These are phyloP conservation scores for Yponomeuta cagnagella DNA, from an alignment of 2,888 invertebrate species.

Conservation along the genomic window DNA sequence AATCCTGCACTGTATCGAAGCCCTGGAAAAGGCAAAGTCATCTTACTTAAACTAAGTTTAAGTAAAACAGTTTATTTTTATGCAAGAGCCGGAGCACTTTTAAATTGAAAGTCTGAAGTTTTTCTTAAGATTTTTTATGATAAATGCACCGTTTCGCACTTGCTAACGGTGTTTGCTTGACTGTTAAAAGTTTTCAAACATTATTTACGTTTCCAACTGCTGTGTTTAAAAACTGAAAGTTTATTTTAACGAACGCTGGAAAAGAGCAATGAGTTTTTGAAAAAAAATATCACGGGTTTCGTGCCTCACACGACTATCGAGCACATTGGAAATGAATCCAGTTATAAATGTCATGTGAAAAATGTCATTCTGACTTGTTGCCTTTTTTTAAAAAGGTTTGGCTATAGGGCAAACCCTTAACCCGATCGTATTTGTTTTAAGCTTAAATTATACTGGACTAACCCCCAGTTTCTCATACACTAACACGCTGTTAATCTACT, in stretches of 20 bases:
- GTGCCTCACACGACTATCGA: too few species aligned
- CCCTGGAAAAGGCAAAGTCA: constrained; percentile 28
- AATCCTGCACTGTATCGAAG: neutral
- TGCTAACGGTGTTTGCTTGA: constrained; percentile 14
- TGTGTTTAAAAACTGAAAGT: neutral
- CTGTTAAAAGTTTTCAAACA: constrained; percentile 5
- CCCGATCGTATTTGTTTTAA: too few species aligned
- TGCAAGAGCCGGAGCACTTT: constrained; percentile 22
- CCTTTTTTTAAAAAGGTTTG: too few species aligned
- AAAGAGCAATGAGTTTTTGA: neutral
- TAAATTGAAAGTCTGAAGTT: constrained; percentile 31
- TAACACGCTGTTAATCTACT: too few species aligned
- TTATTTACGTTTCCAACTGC: neutral
- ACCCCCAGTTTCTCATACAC: too few species aligned
- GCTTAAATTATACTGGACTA: too few species aligned
- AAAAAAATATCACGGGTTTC: neutral
- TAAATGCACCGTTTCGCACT: constrained; percentile 21
- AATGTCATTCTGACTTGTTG: too few species aligned
- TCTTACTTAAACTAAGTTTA: constrained; percentile 23
- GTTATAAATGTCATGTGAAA: too few species aligned
- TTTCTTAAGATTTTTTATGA: constrained; percentile 27
- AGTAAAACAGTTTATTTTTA: constrained; percentile 29
- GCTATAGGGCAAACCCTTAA: too few species aligned
- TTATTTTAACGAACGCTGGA: neutral
- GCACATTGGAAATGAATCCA: too few species aligned